phyloP scores from a whole-genome alignment of 2,113 vertebrate genomes.

The Cebus imitator region DNA sequence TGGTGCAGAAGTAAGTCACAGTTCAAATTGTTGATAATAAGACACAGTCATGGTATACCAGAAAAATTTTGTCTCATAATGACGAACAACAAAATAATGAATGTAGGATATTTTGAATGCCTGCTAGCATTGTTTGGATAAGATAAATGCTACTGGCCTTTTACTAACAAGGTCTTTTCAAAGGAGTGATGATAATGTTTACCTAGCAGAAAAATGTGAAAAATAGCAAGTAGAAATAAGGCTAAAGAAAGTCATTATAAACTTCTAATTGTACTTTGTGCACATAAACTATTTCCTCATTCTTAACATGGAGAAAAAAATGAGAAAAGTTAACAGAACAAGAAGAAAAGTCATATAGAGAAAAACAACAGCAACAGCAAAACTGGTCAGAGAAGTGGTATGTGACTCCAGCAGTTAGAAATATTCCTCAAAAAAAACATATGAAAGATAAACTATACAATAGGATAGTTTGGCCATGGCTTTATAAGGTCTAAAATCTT shows the following conservation, averaged over 20 bases:
- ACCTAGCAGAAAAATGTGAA: not conserved
- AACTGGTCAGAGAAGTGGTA: not conserved
- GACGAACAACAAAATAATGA: not conserved
- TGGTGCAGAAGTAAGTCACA: not conserved
- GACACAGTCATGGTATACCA: not conserved
- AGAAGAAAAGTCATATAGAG: not conserved
- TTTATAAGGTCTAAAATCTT: not conserved
- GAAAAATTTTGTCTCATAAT: not conserved
- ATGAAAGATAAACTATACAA: not conserved
- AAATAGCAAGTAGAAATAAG: not conserved
- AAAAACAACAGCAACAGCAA: not conserved
- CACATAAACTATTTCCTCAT: not conserved
- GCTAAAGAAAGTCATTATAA: not conserved
- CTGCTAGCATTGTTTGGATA: not conserved
- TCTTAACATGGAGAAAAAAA: not conserved
- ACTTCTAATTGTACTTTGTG: not conserved
- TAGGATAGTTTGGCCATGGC: not conserved
- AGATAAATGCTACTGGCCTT: not conserved
- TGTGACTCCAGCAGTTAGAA: constrained; percentile 2
- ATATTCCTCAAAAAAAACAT: not conserved
- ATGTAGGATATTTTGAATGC: not conserved
- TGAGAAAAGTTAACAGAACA: not conserved
- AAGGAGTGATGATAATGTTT: not conserved
- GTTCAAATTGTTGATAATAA: not conserved
- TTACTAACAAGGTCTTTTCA: not conserved